Conservation (phyloP, 2,888 invertebrate genomes). For the Parapristionchus giblindavisi region DNA sequence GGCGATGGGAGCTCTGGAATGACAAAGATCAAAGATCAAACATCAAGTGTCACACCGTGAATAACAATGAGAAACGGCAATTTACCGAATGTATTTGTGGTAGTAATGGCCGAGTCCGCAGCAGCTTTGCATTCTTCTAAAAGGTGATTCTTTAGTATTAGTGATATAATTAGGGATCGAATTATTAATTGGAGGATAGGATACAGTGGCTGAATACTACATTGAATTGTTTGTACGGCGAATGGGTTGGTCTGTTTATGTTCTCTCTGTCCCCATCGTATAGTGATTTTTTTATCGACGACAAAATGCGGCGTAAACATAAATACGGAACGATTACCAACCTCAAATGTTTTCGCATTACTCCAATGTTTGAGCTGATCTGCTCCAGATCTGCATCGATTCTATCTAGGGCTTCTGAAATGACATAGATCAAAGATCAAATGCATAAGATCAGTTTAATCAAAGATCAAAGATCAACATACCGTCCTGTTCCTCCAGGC, state of each 20-base stretch:
- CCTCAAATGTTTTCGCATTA: conserved; percentile 21
- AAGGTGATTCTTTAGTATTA: too few relatives aligned
- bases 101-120: conserved; percentile 37
- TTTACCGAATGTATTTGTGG: conserved; percentile 30
- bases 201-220: too few relatives aligned
- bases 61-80: too few relatives aligned
- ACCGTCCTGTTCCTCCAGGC: conserved; percentile 30
- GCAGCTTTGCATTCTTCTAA: conserved; percentile 18
- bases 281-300: too few relatives aligned
- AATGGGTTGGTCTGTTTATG: too few relatives aligned
- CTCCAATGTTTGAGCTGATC: conserved; percentile 7
- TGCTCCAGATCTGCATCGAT: conserved; percentile 6
- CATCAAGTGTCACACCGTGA: too few relatives aligned
- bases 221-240: too few relatives aligned
- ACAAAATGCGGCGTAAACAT: background rate
- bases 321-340: background rate
- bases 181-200: background rate
- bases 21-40: too few relatives aligned
- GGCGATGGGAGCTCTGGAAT: background rate
- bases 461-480: background rate
- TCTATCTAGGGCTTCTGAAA: conserved; percentile 24
- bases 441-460: background rate
- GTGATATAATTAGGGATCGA: background rate
- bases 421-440: background rate
- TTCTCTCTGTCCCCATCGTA: background rate